Conservation (phyloP, 2,113 vertebrate species). For the Orientallactaga bullata region DNA sequence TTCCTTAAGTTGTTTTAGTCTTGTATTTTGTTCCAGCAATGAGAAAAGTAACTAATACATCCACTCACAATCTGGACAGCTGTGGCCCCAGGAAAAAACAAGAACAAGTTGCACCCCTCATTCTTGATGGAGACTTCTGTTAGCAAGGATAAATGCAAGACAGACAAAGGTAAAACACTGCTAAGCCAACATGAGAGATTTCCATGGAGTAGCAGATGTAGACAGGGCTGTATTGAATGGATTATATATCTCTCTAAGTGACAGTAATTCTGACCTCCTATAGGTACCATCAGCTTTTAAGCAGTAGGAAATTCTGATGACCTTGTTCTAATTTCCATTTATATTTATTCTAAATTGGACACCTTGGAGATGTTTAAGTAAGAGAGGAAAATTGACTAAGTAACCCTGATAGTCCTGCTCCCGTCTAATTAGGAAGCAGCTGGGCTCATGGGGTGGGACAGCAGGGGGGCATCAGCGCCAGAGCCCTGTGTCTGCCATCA, state of each 20-base stretch:
- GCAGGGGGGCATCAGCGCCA: not conserved
- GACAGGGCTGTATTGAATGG: conserved; percentile 16
- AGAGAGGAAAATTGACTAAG: conserved; percentile 32
- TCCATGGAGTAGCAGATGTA: conserved; percentile 16
- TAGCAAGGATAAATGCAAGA: not conserved
- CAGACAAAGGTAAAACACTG: not conserved
- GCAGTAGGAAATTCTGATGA: conserved; percentile 62
- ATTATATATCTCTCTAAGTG: conserved; percentile 38
- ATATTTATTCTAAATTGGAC: conserved; percentile 72
- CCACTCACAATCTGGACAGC: not conserved
- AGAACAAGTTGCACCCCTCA: not conserved
- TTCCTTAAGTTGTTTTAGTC: not conserved
- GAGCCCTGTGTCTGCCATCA: not conserved
- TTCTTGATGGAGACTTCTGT: not conserved
- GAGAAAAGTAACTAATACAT: not conserved
- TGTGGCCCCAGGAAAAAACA: not conserved
- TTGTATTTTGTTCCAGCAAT: not conserved
- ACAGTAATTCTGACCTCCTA: conserved; percentile 61
- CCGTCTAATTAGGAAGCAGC: not conserved
- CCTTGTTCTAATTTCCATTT: conserved; percentile 70
- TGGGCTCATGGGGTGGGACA: not conserved
- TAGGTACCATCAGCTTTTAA: conserved; percentile 67
- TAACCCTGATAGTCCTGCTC: conserved; percentile 15
- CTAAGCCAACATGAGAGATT: not conserved
- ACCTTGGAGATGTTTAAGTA: conserved; percentile 58